phyloP scores from a whole-genome alignment of 2,888 invertebrate genomes.

The Volucella bombylans region DNA sequence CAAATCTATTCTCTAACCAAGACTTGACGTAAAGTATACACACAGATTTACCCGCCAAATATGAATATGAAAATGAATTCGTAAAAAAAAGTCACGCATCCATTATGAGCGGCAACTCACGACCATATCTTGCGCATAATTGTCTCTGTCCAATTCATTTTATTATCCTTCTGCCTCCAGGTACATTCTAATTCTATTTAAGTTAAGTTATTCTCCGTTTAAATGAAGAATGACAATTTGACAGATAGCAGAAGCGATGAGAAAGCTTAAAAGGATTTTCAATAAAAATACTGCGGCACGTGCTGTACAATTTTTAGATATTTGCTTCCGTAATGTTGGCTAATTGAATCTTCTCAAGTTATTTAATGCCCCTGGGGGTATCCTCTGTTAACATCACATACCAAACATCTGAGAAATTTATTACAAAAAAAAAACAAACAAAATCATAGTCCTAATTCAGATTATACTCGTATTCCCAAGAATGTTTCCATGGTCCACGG shows the following conservation, averaged over 20 bases:
- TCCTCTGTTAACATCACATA: constrained; percentile 8
- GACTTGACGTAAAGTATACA: too few species aligned
- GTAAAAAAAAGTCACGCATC: too few species aligned
- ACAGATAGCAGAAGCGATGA: constrained; percentile 7
- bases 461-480: not conserved
- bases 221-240: constrained; percentile 36
- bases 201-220: constrained; percentile 12
- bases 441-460: not conserved
- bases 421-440: not conserved
- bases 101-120: too few species aligned
- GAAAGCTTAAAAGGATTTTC: constrained; percentile 35
- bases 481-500: too few species aligned
- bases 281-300: constrained; percentile 8
- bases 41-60: too few species aligned
- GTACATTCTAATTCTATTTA: not conserved
- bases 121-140: too few species aligned
- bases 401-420: not conserved
- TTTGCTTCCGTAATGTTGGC: not conserved
- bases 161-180: too few species aligned
- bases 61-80: too few species aligned
- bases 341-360: constrained; percentile 26
- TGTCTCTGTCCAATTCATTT: too few species aligned
- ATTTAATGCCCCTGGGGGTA: not conserved
- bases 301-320: not conserved
- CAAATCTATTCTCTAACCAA: too few species aligned